These are phyloP conservation scores for Merops nubicus DNA, from an alignment of 2,113 vertebrate species.

Conservation along the genomic window DNA sequence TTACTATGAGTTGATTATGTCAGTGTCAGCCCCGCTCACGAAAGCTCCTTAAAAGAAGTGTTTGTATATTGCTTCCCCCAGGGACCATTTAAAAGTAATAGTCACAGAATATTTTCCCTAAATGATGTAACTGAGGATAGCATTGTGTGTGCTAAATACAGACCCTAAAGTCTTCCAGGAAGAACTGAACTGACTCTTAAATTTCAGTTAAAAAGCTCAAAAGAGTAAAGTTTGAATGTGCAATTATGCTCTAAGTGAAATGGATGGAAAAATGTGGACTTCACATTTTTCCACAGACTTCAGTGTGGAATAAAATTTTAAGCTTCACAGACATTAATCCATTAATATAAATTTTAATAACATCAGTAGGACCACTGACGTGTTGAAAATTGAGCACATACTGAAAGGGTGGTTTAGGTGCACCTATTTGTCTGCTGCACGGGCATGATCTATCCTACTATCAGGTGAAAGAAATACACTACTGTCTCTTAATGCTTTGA, in stretches of 20 bases:
- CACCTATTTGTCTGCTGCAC: neutral
- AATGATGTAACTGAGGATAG: neutral
- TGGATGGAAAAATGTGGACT: neutral
- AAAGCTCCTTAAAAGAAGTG: neutral
- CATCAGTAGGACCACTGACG: neutral
- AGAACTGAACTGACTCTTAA: neutral
- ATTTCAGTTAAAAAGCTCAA: neutral
- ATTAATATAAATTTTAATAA: neutral
- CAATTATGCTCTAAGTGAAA: neutral
- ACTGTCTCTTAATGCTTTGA: neutral
- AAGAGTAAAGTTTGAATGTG: neutral
- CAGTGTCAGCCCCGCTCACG: neutral
- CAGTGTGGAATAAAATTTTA: neutral
- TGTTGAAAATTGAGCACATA: neutral
- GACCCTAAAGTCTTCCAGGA: neutral
- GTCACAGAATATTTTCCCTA: conserved; percentile 11
- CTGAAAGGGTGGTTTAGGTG: neutral
- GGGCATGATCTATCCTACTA: neutral
- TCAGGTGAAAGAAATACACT: neutral
- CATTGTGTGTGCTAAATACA: neutral
- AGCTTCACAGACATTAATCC: neutral
- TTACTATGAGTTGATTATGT: neutral
- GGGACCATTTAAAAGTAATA: conserved; percentile 18
- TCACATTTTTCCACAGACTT: neutral
- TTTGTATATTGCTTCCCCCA: neutral